These are phyloP conservation scores for Mycetomoellerius zeteki DNA, from an alignment of 1,140 invertebrate species.

Conservation along the genomic window DNA sequence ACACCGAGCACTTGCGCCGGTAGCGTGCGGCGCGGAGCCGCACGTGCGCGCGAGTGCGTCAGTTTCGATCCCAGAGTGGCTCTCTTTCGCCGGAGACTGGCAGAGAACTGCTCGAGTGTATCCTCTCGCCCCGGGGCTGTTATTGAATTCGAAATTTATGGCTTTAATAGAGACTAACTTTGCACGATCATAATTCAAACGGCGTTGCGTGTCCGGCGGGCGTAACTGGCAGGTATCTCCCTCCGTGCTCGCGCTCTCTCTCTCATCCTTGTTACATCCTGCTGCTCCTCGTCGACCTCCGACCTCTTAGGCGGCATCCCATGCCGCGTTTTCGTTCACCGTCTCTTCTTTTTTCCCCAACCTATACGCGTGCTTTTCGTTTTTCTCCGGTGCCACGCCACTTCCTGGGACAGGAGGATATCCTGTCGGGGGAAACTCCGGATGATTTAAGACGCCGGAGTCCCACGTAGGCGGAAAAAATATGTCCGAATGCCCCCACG, in stretches of 20 bases:
- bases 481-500: constrained; percentile 49
- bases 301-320: constrained; percentile 46
- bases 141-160: constrained; percentile 84
- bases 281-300: constrained; percentile 15
- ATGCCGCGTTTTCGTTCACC: constrained; percentile 7
- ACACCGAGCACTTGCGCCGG: neutral
- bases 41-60: constrained; percentile 17
- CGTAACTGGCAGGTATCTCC: constrained; percentile 72
- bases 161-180: constrained; percentile 83
- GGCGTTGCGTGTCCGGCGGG: constrained; percentile 79
- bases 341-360: neutral
- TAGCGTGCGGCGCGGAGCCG: constrained; percentile 1
- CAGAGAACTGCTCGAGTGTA: constrained; percentile 62
- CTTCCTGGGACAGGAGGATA: constrained; percentile 62
- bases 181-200: constrained; percentile 81
- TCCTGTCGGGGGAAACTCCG: constrained; percentile 44
- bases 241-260: neutral
- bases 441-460: constrained; percentile 69
- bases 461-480: constrained; percentile 68
- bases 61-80: constrained; percentile 31
- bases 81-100: constrained; percentile 37
- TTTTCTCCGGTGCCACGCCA: constrained; percentile 34
- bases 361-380: constrained; percentile 11
- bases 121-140: constrained; percentile 65
- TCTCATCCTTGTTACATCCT: constrained; percentile 14